Conservation (phyloP, 2,888 invertebrate genomes). For the Holacanthella duospinosa region DNA sequence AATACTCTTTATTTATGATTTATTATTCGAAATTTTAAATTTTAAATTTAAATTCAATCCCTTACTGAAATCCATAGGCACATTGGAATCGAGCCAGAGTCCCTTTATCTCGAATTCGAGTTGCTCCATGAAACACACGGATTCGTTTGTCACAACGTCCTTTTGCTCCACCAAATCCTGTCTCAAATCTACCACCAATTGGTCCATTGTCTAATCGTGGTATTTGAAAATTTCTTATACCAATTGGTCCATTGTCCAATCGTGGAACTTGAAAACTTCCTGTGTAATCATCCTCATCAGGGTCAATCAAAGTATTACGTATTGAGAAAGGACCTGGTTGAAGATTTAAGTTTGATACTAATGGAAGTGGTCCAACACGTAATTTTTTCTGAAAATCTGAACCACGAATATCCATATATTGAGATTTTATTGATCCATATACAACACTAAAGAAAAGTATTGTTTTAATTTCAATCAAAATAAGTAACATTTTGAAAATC, state of each 20-base stretch:
- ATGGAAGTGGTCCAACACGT: too few relatives aligned
- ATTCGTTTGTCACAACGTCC: constrained; percentile 21
- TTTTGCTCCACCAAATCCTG: too few relatives aligned
- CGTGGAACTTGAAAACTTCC: neutral
- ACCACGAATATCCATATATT: too few relatives aligned
- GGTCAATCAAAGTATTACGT: too few relatives aligned
- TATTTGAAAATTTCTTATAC: neutral
- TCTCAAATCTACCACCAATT: neutral
- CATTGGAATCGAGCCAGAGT: constrained; percentile 26
- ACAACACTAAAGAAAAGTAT: too few relatives aligned
- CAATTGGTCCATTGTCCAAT: neutral
- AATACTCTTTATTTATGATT: neutral
- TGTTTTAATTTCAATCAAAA: too few relatives aligned
- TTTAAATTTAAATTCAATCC: neutral
- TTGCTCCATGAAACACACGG: constrained; percentile 21
- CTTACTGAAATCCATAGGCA: constrained; percentile 23
- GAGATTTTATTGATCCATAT: too few relatives aligned
- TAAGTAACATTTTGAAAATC: too few relatives aligned
- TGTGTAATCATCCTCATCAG: neutral
- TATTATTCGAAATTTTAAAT: neutral
- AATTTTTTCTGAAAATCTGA: too few relatives aligned
- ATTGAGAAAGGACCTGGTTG: too few relatives aligned
- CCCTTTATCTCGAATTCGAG: constrained; percentile 22
- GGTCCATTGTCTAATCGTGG: neutral
- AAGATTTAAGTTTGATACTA: too few relatives aligned